Percentiles rank a stretch among this genome's conserved stretches.
phyloP scores from a whole-genome alignment of 1,140 invertebrate genomes.

The Stegodyphus dumicola region DNA sequence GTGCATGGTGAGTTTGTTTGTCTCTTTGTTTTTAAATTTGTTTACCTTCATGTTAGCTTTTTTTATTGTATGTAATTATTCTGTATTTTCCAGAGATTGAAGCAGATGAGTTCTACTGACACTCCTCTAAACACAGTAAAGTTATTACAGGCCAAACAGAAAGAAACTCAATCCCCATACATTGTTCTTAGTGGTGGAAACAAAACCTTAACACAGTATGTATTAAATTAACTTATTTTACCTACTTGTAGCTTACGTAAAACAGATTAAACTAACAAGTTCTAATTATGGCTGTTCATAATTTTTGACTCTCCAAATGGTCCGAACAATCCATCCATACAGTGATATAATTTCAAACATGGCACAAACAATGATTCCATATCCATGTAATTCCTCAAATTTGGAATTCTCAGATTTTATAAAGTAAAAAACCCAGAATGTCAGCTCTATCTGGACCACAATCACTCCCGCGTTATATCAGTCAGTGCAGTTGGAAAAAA shows the following conservation, averaged over 20 bases:
- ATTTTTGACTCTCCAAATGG: neutral
- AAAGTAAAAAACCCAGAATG: too few species aligned
- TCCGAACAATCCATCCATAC: neutral
- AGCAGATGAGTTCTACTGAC: slow-evolving; percentile 98
- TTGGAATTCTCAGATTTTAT: too few species aligned
- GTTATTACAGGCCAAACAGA: slow-evolving; percentile 95
- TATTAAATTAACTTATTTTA: neutral
- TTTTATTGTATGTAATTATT: neutral
- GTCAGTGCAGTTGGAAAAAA: neutral
- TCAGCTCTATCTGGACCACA: too few species aligned
- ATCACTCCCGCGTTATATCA: too few species aligned
- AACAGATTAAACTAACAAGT: neutral
- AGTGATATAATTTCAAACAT: neutral
- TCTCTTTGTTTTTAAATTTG: too few species aligned
- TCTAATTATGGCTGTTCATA: neutral
- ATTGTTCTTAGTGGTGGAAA: slow-evolving; percentile 90
- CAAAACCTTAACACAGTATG: slow-evolving; percentile 61
- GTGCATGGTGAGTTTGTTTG: too few species aligned
- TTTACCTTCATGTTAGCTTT: too few species aligned
- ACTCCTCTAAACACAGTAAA: slow-evolving; percentile 95
- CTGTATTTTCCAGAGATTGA: slow-evolving; percentile 81
- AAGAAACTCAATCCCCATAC: slow-evolving; percentile 94
- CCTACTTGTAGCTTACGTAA: neutral
- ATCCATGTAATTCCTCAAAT: neutral
- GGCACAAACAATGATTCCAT: neutral